Conservation (phyloP, 2,797 vertebrate genomes). For the Pagetopsis macropterus region DNA sequence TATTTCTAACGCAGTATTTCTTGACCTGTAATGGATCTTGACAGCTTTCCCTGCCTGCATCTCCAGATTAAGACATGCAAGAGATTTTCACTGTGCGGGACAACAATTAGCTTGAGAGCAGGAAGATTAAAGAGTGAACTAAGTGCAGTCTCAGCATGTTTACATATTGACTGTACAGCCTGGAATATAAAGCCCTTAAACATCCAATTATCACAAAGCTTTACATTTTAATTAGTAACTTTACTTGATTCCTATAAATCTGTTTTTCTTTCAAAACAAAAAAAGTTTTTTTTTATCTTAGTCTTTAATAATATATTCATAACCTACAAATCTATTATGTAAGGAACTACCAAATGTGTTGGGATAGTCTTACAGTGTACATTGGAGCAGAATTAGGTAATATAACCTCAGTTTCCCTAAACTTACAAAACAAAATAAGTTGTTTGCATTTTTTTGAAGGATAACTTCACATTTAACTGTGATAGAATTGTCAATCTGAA, state of each 20-base stretch:
- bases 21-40: constrained; percentile 27
- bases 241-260: neutral
- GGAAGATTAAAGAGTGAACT: constrained; percentile 27
- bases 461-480: no score
- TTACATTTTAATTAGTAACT: neutral
- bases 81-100: constrained; percentile 27
- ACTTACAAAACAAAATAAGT: neutral
- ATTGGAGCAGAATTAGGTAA: neutral
- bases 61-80: constrained; percentile 37
- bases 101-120: constrained; percentile 37
- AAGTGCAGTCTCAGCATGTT: constrained; percentile 10
- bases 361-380: neutral
- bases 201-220: neutral
- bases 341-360: no score
- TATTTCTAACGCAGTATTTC: constrained; percentile 42
- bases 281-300: no score
- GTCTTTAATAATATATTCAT: no score
- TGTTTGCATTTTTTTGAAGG: neutral
- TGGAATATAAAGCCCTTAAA: neutral
- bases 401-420: neutral
- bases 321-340: no score
- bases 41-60: constrained; percentile 23
- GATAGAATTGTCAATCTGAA: constrained; percentile 11
- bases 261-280: neutral
- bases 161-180: neutral